Conservation (phyloP, 2,888 invertebrate genomes). For the Psylliodes chrysocephalus region DNA sequence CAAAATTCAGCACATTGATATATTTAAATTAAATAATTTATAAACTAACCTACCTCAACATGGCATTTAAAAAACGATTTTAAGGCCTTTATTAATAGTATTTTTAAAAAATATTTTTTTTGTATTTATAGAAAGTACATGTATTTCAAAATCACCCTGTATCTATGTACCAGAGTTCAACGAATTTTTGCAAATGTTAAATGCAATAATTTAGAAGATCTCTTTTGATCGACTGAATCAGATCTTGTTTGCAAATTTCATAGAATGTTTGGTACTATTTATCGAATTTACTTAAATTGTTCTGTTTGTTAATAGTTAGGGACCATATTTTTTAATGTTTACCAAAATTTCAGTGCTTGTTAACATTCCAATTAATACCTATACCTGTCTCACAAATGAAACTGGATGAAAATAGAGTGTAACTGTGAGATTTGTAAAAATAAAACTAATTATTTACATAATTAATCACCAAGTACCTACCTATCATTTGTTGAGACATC, state of each 20-base stretch:
- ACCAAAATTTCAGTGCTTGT: not conserved
- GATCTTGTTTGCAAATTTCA: not conserved
- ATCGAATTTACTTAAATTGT: not conserved
- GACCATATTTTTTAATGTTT: not conserved
- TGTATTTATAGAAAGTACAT: too few relatives aligned
- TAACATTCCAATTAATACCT: conserved; percentile 20
- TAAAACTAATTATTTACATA: not conserved
- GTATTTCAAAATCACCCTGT: too few relatives aligned
- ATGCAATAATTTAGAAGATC: too few relatives aligned
- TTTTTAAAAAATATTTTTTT: too few relatives aligned
- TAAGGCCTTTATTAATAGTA: too few relatives aligned
- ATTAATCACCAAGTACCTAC: not conserved
- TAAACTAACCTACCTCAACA: too few relatives aligned
- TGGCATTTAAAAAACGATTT: too few relatives aligned
- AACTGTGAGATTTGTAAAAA: not conserved
- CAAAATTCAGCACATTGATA: too few relatives aligned
- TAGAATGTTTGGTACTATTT: not conserved
- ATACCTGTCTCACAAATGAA: not conserved
- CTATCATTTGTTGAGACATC: not conserved
- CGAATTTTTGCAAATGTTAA: too few relatives aligned
- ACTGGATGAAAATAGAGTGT: not conserved
- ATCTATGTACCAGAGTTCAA: too few relatives aligned
- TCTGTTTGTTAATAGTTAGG: not conserved
- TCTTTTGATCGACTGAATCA: too few relatives aligned
- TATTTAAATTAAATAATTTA: too few relatives aligned